These are phyloP conservation scores for Botrylloides violaceus DNA, from an alignment of 23 tunicate genomes.

Conservation along the genomic window DNA sequence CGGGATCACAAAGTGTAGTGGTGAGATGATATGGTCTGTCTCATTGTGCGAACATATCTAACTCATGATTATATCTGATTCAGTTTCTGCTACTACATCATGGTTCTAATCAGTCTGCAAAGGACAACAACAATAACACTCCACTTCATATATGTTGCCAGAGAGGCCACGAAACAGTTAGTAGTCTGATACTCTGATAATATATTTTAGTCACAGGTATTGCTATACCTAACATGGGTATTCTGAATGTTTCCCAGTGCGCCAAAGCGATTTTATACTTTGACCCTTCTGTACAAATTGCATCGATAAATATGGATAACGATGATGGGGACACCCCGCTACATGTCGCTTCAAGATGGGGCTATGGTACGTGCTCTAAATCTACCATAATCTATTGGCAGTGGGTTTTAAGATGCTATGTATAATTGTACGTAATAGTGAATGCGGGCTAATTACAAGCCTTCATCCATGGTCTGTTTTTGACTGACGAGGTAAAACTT, in stretches of 20 bases:
- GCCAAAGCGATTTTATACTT: constrained; percentile 80
- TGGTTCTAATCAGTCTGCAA: constrained; percentile 63
- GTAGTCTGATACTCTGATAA: too few species aligned
- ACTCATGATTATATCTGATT: neutral
- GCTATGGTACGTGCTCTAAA: constrained; percentile 55
- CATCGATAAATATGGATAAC: constrained; percentile 42
- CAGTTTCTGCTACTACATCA: constrained; percentile 79
- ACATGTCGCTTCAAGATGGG: constrained; percentile 82
- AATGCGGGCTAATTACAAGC: neutral
- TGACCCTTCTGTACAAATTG: constrained; percentile 52
- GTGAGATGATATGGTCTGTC: constrained; percentile 32
- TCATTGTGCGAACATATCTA: neutral
- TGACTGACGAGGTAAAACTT: neutral
- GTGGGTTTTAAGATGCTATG: too few species aligned
- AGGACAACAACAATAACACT: constrained; percentile 85
- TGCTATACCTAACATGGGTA: too few species aligned
- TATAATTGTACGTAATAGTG: too few species aligned
- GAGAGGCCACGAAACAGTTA: constrained; percentile 88
- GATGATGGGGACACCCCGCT: constrained; percentile 82
- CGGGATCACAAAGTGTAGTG: constrained; percentile 83
- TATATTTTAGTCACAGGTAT: too few species aligned
- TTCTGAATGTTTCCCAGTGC: constrained; percentile 48
- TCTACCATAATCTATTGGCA: too few species aligned
- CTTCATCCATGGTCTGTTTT: neutral
- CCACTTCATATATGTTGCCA: constrained; percentile 71